Evolutionary conservation across 2,797 vertebrate genomes (phyloP).

Genomic region (Sparidentex hasta): DNA sequence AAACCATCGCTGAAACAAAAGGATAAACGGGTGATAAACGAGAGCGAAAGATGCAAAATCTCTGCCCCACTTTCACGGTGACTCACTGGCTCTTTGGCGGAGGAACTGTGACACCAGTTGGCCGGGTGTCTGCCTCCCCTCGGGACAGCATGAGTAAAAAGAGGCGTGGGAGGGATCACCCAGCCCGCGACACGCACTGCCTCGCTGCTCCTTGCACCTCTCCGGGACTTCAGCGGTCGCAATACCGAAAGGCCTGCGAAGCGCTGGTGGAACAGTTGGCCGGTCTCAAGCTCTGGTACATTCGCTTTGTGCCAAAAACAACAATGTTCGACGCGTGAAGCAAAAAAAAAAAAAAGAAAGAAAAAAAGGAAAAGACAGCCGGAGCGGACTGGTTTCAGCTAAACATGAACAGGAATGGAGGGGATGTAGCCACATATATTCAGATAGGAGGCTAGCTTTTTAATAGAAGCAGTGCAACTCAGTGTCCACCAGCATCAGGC

Average conservation of each 20-base stretch:
- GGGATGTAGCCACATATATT: not conserved
- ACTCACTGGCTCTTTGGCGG: conserved; percentile 68
- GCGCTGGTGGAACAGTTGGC: conserved; percentile 74
- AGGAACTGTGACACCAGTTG: conserved; percentile 75
- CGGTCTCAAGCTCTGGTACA: conserved; percentile 46
- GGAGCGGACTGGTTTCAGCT: conserved; percentile 21
- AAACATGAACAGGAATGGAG: not conserved
- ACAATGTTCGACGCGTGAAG: conserved; percentile 30
- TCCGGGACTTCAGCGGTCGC: conserved; percentile 63
- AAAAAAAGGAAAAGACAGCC: conserved; percentile 6
- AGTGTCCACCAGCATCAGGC: not conserved
- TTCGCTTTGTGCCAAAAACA: conserved; percentile 50
- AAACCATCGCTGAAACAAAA: conserved; percentile 40
- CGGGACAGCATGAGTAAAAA: conserved; percentile 76
- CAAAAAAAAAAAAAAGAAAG: not conserved
- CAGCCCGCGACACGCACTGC: conserved; percentile 63
- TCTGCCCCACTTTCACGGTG: conserved; percentile 52
- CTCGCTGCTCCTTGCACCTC: conserved; percentile 78
- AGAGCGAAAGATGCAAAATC: conserved; percentile 27
- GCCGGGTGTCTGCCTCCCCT: conserved; percentile 73
- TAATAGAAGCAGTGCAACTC: not conserved
- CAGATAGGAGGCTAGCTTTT: not conserved
- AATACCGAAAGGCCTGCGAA: conserved; percentile 45
- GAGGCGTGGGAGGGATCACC: conserved; percentile 77
- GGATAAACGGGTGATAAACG: conserved; percentile 22